A percentile compares a stretch with the other conserved stretches of the same genome.
Conservation (phyloP, 2,113 vertebrate genomes). For the Notothenia rossii region DNA sequence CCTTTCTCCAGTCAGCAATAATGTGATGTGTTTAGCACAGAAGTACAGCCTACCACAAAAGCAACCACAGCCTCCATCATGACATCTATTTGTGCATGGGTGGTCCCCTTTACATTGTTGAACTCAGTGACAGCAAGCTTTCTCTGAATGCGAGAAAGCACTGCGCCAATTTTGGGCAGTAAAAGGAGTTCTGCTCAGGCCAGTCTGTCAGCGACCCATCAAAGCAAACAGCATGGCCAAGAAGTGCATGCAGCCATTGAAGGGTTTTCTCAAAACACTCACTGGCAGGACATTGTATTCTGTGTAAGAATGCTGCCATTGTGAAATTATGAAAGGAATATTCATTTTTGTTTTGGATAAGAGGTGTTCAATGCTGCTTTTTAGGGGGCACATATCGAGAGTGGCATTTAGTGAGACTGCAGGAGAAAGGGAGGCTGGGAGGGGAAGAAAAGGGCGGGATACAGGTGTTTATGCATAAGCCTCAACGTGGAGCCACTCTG, state of each 20-base stretch:
- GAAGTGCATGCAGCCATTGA: slow-evolving; percentile 47
- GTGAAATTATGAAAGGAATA: slow-evolving; percentile 49
- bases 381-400: slow-evolving; percentile 34
- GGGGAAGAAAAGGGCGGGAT: background rate
- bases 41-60: slow-evolving; percentile 56
- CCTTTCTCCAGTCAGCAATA: slow-evolving; percentile 38
- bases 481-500: slow-evolving; percentile 35
- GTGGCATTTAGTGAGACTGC: slow-evolving; percentile 20
- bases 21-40: slow-evolving; percentile 51
- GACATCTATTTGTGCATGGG: slow-evolving; percentile 75
- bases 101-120: slow-evolving; percentile 77
- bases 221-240: slow-evolving; percentile 57
- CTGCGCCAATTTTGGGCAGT: slow-evolving; percentile 50
- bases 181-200: slow-evolving; percentile 59
- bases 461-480: slow-evolving; percentile 63
- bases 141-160: slow-evolving; percentile 43
- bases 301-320: slow-evolving; percentile 47
- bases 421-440: slow-evolving; percentile 14
- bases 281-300: slow-evolving; percentile 60
- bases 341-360: slow-evolving; percentile 47
- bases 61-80: slow-evolving; percentile 47
- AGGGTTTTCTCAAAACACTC: slow-evolving; percentile 55
- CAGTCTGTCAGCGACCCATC: slow-evolving; percentile 69
- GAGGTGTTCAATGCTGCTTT: slow-evolving; percentile 54
- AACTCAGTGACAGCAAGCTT: slow-evolving; percentile 63